These are phyloP conservation scores for Zygogramma bicolorata DNA, from an alignment of 2,888 invertebrate species.

Conservation along the genomic window DNA sequence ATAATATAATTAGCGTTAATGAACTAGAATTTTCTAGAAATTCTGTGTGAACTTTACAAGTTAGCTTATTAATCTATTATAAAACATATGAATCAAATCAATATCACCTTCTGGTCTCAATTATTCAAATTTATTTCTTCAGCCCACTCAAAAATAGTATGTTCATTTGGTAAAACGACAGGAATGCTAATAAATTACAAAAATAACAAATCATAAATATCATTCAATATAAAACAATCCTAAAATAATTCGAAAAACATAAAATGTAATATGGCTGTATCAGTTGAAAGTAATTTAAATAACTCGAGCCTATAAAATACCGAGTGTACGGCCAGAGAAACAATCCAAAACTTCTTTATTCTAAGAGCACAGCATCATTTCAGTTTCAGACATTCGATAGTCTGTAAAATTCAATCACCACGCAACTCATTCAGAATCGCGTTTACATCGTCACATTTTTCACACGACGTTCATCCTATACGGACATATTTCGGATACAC, in stretches of 20 bases:
- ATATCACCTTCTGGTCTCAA: too few relatives aligned
- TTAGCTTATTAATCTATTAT: too few relatives aligned
- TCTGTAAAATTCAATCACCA: too few relatives aligned
- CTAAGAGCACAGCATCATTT: too few relatives aligned
- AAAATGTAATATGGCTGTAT: constrained; percentile 21
- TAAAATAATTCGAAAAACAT: constrained; percentile 22
- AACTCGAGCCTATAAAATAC: not conserved
- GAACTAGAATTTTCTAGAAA: too few relatives aligned
- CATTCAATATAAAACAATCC: constrained; percentile 25
- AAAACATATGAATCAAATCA: too few relatives aligned
- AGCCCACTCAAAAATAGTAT: not conserved
- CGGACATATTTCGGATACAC: not conserved
- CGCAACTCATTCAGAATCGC: too few relatives aligned
- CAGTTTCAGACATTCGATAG: too few relatives aligned
- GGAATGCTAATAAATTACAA: constrained; percentile 23
- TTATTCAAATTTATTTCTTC: not conserved
- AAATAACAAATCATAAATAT: constrained; percentile 37
- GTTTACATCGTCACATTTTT: not conserved
- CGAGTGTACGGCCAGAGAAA: not conserved
- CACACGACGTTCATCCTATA: not conserved
- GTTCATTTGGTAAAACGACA: too few relatives aligned
- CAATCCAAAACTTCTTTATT: too few relatives aligned
- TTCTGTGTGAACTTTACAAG: too few relatives aligned
- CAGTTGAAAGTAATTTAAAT: constrained; percentile 8
- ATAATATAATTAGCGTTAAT: too few relatives aligned